These are phyloP conservation scores for Cottus gobio DNA, from an alignment of 2,113 vertebrate genomes.

Conservation along the genomic window DNA sequence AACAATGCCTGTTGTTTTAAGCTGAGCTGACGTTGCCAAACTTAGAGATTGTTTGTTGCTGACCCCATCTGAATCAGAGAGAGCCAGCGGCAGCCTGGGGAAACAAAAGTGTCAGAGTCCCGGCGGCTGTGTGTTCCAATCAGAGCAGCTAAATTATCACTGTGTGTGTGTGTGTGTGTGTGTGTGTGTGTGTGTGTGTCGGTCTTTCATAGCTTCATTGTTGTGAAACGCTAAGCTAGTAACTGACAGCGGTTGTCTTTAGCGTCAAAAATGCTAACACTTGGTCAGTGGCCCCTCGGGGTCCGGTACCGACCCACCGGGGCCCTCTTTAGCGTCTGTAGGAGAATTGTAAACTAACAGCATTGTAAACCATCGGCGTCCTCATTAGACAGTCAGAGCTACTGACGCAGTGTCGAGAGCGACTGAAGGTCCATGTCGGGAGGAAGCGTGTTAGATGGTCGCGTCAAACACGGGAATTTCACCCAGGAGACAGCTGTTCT, in stretches of 20 bases:
- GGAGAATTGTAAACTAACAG: not conserved
- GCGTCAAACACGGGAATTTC: not conserved
- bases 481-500: not conserved
- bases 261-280: not conserved
- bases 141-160: constrained; percentile 30
- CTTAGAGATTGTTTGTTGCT: constrained; percentile 85
- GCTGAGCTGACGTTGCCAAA: constrained; percentile 79
- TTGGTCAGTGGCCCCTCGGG: no score
- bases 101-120: constrained; percentile 66
- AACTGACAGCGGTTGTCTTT: not conserved
- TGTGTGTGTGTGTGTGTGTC: not conserved
- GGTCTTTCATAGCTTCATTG: not conserved
- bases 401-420: not conserved
- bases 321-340: not conserved
- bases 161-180: constrained; percentile 7
- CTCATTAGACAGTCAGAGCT: not conserved
- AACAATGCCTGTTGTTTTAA: constrained; percentile 84
- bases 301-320: not conserved
- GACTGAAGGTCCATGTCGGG: not conserved
- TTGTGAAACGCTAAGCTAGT: not conserved
- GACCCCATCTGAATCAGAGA: constrained; percentile 75
- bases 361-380: not conserved
- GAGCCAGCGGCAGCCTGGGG: constrained; percentile 38
- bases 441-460: no score
- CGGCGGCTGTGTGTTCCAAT: constrained; percentile 23